These are phyloP conservation scores for Chondrosia reniformis DNA, from an alignment of 37 sponge, comb jelly and placozoan genomes.

Conservation along the genomic window DNA sequence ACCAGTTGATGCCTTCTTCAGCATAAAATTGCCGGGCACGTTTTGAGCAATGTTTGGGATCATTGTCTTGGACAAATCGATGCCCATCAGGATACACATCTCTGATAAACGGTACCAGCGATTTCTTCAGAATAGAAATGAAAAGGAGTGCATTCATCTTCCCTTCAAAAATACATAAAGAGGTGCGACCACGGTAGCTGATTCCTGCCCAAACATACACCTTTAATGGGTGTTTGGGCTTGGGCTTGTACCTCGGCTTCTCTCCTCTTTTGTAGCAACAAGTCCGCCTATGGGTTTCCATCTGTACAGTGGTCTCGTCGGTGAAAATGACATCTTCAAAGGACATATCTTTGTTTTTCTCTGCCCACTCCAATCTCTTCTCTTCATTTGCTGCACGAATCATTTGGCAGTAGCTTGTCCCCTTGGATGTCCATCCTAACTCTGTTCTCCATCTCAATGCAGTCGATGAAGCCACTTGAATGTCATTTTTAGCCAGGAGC, in stretches of 20 bases:
- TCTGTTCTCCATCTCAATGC: conserved; percentile 7
- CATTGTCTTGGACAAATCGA: conserved; percentile 19
- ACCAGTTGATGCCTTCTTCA: conserved; percentile 2
- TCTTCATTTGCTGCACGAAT: conserved; percentile 8
- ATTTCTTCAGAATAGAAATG: not conserved
- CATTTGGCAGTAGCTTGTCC: conserved; percentile 29
- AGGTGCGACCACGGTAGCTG: conserved; percentile 2
- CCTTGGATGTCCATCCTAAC: conserved; percentile 26
- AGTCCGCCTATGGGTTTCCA: conserved; percentile 22
- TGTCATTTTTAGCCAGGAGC: not conserved
- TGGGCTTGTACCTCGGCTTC: conserved; percentile 10
- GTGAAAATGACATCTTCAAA: conserved; percentile 27
- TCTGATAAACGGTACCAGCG: conserved; percentile 5
- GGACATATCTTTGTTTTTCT: not conserved
- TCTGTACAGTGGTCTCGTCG: conserved; percentile 32
- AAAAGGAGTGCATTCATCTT: conserved; percentile 17
- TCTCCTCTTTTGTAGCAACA: conserved; percentile 13
- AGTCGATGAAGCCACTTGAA: not conserved
- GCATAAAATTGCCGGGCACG: not conserved
- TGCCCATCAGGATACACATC: conserved; percentile 18
- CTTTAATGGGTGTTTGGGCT: conserved; percentile 12
- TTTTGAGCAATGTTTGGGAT: conserved; percentile 14
- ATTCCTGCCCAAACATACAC: conserved; percentile 16
- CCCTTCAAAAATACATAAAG: conserved; percentile 1
- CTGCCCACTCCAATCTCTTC: conserved; percentile 32